A percentile compares a stretch with the other conserved stretches of the same genome.
phyloP scores from a whole-genome alignment of 2,797 vertebrate species.

The Artibeus lituratus region DNA sequence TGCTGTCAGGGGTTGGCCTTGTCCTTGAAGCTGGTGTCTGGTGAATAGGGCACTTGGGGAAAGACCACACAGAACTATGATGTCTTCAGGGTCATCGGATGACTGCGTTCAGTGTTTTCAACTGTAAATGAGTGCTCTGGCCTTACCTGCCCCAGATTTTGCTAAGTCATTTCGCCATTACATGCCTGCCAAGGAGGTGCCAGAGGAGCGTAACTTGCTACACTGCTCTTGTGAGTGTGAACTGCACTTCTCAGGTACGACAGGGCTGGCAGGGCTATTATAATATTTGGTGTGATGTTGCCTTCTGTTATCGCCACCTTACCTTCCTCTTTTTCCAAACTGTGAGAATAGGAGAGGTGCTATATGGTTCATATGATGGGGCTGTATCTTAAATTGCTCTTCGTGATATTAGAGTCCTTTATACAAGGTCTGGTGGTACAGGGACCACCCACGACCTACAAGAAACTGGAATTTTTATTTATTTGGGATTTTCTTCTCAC shows the following conservation, averaged over 20 bases:
- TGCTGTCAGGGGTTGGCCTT: not conserved
- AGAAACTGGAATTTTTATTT: not conserved
- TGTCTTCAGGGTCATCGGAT: not conserved
- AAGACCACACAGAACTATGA: not conserved
- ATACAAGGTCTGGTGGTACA: not conserved
- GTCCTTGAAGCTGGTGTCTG: not conserved
- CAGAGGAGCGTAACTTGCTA: constrained; percentile 63
- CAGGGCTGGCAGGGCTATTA: constrained; percentile 79
- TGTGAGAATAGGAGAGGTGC: constrained; percentile 81
- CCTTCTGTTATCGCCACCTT: constrained; percentile 81
- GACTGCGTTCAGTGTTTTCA: not conserved
- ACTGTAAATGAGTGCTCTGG: not conserved
- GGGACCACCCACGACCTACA: not conserved
- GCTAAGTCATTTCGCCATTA: constrained; percentile 72
- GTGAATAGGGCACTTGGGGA: not conserved
- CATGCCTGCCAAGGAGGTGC: constrained; percentile 73
- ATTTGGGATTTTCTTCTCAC: not conserved
- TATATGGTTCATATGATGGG: constrained; percentile 78
- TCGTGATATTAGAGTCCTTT: not conserved
- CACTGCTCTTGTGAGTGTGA: constrained; percentile 76
- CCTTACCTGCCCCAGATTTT: constrained; percentile 74
- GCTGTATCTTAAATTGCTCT: constrained; percentile 31
- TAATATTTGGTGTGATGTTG: constrained; percentile 84
- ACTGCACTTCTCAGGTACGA: constrained; percentile 83
- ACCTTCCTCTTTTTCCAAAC: constrained; percentile 77